Percentiles rank a stretch among this genome's conserved stretches.
Conservation (phyloP, 64 coral and sea anemone genomes). For the Pachyseris speciosa region DNA sequence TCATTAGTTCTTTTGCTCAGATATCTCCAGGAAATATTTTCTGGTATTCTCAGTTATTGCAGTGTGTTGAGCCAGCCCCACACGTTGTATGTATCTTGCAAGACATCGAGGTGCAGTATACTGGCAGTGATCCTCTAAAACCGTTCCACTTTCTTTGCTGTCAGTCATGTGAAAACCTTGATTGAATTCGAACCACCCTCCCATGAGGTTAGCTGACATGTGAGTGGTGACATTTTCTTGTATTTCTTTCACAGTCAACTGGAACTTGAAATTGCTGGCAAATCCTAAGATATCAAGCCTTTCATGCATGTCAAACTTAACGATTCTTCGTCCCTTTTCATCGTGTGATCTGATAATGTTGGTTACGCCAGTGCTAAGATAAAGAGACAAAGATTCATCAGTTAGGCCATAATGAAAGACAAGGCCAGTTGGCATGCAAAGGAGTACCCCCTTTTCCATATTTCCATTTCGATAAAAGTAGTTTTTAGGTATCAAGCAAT, state of each 20-base stretch:
- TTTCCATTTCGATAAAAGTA: too few relatives aligned
- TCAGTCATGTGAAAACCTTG: conserved; percentile 8
- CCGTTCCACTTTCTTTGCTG: not conserved
- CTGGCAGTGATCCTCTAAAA: not conserved
- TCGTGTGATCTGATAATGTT: conserved; percentile 2
- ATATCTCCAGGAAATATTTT: not conserved
- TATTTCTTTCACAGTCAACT: not conserved
- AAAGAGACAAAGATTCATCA: not conserved
- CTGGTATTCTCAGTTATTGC: conserved; percentile 4
- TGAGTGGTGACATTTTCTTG: not conserved
- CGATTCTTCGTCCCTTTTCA: not conserved
- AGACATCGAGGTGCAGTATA: not conserved
- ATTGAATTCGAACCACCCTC: not conserved
- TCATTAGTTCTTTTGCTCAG: not conserved
- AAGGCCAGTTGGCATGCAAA: too few relatives aligned
- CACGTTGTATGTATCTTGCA: not conserved
- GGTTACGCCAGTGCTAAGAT: not conserved
- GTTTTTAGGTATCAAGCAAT: too few relatives aligned
- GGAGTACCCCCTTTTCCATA: too few relatives aligned
- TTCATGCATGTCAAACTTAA: not conserved
- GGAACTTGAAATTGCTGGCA: not conserved
- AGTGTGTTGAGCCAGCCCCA: not conserved
- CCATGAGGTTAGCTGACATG: not conserved
- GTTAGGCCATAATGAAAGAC: too few relatives aligned
- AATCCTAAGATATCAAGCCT: not conserved